These are phyloP conservation scores for Orussus abietinus DNA, from an alignment of 1,140 invertebrate species.

Conservation along the genomic window DNA sequence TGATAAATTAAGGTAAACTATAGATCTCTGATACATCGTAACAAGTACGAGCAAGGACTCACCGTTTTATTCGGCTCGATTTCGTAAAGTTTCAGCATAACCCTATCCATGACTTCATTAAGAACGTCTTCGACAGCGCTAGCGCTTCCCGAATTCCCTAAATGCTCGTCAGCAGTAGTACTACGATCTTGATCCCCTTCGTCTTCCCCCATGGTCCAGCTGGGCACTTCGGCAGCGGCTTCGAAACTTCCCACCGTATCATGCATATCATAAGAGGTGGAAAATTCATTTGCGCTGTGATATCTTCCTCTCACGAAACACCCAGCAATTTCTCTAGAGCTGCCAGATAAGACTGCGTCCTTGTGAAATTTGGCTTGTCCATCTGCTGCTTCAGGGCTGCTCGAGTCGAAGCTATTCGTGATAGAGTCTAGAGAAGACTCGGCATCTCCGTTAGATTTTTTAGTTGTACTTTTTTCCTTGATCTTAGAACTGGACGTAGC, in stretches of 20 bases:
- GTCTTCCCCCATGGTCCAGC: slow-evolving; percentile 50
- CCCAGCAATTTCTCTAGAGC: slow-evolving; percentile 43
- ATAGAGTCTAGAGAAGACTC: slow-evolving; percentile 46
- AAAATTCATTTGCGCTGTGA: slow-evolving; percentile 45
- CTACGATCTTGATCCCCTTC: slow-evolving; percentile 54
- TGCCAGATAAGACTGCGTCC: slow-evolving; percentile 36
- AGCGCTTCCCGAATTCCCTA: slow-evolving; percentile 46
- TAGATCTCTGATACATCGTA: no score
- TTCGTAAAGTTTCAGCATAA: slow-evolving; percentile 42
- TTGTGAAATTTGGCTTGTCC: slow-evolving; percentile 25
- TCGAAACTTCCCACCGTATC: slow-evolving; percentile 41
- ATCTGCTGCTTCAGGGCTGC: slow-evolving; percentile 40
- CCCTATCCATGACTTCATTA: slow-evolving; percentile 56
- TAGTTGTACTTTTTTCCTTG: slow-evolving; percentile 30
- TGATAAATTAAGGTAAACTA: no score
- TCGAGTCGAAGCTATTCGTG: slow-evolving; percentile 46
- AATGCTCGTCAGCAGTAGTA: slow-evolving; percentile 61
- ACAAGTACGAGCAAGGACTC: no score
- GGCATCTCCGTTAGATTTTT: slow-evolving; percentile 40
- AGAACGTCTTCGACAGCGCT: slow-evolving; percentile 57
- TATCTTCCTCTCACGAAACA: slow-evolving; percentile 48
- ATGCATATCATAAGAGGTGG: slow-evolving; percentile 34
- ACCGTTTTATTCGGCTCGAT: slow-evolving; percentile 36
- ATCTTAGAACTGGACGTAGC: slow-evolving; percentile 28
- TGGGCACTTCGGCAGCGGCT: slow-evolving; percentile 41